These are phyloP conservation scores for Lucilia cuprina DNA, from an alignment of 1,140 invertebrate species.

Conservation along the genomic window DNA sequence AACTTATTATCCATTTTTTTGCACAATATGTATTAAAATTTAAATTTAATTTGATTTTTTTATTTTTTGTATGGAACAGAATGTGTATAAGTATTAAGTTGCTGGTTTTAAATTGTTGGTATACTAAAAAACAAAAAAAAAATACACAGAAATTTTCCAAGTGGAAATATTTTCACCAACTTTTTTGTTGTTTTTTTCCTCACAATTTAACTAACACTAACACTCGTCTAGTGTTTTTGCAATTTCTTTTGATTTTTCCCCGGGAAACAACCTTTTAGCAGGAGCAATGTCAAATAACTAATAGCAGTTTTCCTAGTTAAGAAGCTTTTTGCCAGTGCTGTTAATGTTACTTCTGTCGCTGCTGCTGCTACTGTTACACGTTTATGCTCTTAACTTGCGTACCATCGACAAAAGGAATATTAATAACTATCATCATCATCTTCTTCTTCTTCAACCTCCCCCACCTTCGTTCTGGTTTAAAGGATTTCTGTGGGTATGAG, in stretches of 20 bases:
- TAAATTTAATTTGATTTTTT: neutral
- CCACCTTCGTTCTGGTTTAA: neutral
- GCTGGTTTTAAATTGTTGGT: neutral
- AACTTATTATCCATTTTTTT: too few relatives aligned
- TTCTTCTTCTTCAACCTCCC: neutral
- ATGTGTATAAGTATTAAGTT: neutral
- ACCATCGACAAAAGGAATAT: neutral
- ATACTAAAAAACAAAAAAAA: neutral
- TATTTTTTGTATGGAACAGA: neutral
- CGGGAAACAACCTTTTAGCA: slow-evolving; percentile 57
- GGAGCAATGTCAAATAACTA: slow-evolving; percentile 62
- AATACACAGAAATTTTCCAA: neutral
- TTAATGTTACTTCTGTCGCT: neutral
- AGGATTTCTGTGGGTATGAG: neutral
- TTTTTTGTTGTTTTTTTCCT: neutral
- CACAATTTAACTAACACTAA: neutral
- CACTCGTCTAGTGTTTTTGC: neutral
- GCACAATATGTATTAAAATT: too few relatives aligned
- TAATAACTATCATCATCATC: neutral
- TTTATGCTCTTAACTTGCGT: slow-evolving; percentile 25
- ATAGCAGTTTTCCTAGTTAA: slow-evolving; percentile 36
- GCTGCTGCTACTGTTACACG: neutral
- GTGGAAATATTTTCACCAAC: neutral
- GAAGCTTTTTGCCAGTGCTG: neutral
- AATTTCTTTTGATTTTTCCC: neutral